A percentile compares a stretch with the other conserved stretches of the same genome.
These are phyloP conservation scores for Ladona fulva DNA, from an alignment of 1,140 invertebrate genomes.

Conservation along the genomic window DNA sequence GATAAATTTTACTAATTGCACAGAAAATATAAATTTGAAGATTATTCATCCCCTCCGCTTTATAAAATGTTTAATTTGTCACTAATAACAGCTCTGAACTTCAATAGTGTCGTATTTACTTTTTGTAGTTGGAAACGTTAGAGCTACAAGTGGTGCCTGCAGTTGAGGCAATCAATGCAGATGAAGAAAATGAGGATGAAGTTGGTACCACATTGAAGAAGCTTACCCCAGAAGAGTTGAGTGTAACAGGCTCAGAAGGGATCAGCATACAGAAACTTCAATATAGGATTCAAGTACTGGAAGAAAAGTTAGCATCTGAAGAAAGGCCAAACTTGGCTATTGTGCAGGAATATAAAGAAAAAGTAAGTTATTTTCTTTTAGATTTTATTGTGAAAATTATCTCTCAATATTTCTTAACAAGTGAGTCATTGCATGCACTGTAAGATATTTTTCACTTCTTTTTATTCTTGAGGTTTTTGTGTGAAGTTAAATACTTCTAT, in stretches of 20 bases:
- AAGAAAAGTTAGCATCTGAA: conserved; percentile 54
- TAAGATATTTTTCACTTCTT: no score
- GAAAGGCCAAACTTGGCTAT: conserved; percentile 67
- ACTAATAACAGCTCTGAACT: not conserved
- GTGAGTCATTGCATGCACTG: no score
- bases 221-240: conserved; percentile 60
- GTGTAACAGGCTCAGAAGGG: conserved; percentile 39
- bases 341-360: conserved; percentile 61
- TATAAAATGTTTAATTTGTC: no score
- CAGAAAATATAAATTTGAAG: no score
- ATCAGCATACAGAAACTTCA: conserved; percentile 42
- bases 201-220: conserved; percentile 38
- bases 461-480: no score
- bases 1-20: no score
- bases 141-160: conserved; percentile 61
- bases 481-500: no score
- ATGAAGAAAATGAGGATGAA: conserved; percentile 21
- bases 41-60: no score
- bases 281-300: conserved; percentile 51
- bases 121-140: conserved; percentile 47
- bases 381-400: no score
- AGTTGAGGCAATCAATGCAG: conserved; percentile 33
- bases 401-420: no score
- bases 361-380: conserved; percentile 33
- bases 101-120: not conserved